Conservation (phyloP, 2,888 invertebrate genomes). For the Nomada fucata region DNA sequence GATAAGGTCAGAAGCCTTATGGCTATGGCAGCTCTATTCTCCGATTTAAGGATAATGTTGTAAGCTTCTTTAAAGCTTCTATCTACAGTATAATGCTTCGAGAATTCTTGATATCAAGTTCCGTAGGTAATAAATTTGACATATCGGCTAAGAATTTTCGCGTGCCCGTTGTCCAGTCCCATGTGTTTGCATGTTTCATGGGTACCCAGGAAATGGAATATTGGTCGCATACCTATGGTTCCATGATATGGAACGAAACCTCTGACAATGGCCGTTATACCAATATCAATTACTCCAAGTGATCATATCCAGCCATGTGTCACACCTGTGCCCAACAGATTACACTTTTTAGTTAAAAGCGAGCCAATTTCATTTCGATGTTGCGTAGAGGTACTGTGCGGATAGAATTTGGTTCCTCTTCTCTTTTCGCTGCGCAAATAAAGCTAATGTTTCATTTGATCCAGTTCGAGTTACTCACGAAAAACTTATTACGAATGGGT, state of each 20-base stretch:
- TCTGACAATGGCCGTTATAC: constrained; percentile 71
- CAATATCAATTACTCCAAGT: constrained; percentile 80
- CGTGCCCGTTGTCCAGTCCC: background rate
- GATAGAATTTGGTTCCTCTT: too few species aligned
- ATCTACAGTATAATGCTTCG: constrained; percentile 31
- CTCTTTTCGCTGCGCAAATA: too few species aligned
- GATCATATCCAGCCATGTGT: constrained; percentile 71
- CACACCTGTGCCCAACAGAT: constrained; percentile 66
- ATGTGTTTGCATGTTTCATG: background rate
- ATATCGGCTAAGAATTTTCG: constrained; percentile 38
- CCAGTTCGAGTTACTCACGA: too few species aligned
- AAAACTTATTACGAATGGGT: too few species aligned
- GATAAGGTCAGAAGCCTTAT: constrained; percentile 2
- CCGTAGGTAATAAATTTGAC: constrained; percentile 71
- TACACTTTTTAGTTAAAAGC: constrained; percentile 13
- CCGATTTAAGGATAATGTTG: constrained; percentile 43
- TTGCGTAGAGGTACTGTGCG: too few species aligned
- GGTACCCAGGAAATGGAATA: constrained; percentile 72
- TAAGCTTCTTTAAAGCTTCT: constrained; percentile 54
- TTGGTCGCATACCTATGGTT: constrained; percentile 67
- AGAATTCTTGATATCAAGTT: constrained; percentile 71
- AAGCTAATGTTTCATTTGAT: too few species aligned
- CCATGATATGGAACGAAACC: constrained; percentile 58
- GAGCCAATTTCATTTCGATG: constrained; percentile 1
- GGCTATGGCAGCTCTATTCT: constrained; percentile 17